Evolutionary conservation across 37 sponge, comb jelly and placozoan genomes (phyloP).

Genomic region (Halichondria panicea): DNA sequence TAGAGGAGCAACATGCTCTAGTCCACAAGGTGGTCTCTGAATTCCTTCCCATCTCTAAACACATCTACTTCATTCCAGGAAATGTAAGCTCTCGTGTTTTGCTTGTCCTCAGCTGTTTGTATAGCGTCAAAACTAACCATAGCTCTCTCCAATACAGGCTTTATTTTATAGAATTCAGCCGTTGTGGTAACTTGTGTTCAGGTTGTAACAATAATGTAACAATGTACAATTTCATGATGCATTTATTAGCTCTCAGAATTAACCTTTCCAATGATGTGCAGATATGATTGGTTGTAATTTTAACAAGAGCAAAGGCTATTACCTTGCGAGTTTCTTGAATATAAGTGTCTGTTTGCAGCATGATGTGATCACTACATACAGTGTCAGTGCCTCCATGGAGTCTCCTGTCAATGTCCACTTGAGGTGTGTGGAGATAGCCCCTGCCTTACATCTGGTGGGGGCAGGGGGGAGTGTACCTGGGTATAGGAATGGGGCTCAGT

Average conservation of each 20-base stretch:
- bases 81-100: no score
- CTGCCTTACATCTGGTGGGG: slow-evolving; percentile 65
- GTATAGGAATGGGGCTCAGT: slow-evolving; percentile 44
- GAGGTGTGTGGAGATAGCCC: slow-evolving; percentile 41
- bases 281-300: no score
- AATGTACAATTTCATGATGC: no score
- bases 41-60: slow-evolving; percentile 20
- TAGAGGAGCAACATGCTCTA: slow-evolving; percentile 22
- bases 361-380: slow-evolving; percentile 51
- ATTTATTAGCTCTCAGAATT: no score
- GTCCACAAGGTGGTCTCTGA: slow-evolving; percentile 37
- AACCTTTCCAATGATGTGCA: no score
- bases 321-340: neutral
- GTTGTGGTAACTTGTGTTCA: no score
- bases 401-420: slow-evolving; percentile 77
- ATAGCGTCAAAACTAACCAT: no score
- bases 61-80: slow-evolving; percentile 84
- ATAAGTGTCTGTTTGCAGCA: slow-evolving; percentile 36
- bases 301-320: neutral
- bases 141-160: no score
- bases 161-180: no score
- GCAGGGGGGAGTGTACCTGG: slow-evolving; percentile 86
- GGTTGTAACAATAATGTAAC: no score
- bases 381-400: neutral
- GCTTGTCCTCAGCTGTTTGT: no score